Evolutionary conservation across 30 jellyfish, hydroid and myxozoan genomes (phyloP).

Genomic region (Phacellophora camtschatica): DNA sequence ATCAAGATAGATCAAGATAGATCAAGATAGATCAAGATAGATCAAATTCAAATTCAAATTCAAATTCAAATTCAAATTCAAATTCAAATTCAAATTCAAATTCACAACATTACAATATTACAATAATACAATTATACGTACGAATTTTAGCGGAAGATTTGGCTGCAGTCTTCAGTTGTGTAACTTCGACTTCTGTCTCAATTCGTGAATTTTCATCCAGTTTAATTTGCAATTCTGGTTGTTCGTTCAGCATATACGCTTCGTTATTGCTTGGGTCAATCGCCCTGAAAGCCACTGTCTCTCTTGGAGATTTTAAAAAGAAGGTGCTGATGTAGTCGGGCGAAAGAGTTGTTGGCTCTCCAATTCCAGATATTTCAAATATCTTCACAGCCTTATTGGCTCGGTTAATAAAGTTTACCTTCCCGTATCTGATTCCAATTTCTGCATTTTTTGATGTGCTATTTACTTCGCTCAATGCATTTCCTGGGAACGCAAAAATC

Average conservation of each 20-base stretch:
- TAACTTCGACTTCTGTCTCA: constrained; percentile 85
- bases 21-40: no score
- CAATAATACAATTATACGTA: not conserved
- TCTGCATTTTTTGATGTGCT: not conserved
- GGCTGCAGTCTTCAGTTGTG: constrained; percentile 52
- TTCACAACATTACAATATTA: no score
- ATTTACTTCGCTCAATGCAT: not conserved
- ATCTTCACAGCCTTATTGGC: constrained; percentile 89
- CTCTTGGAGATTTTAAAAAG: constrained; percentile 90
- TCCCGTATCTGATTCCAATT: constrained; percentile 70
- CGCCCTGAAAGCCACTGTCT: constrained; percentile 86
- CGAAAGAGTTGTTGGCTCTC: constrained; percentile 94
- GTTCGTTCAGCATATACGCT: constrained; percentile 81
- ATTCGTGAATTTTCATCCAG: constrained; percentile 75
- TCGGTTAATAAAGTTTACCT: constrained; percentile 85
- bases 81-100: no score
- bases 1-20: no score
- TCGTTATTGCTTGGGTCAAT: constrained; percentile 74
- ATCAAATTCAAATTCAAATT: no score
- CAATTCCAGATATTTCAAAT: constrained; percentile 92
- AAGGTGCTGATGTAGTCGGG: constrained; percentile 96
- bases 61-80: not conserved
- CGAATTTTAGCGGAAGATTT: constrained; percentile 55
- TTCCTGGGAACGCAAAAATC: no score
- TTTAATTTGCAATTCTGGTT: constrained; percentile 56